Percentiles rank a stretch among this genome's conserved stretches.
phyloP scores from a whole-genome alignment of 2,888 invertebrate species.

The Tryphoninae sp. region DNA sequence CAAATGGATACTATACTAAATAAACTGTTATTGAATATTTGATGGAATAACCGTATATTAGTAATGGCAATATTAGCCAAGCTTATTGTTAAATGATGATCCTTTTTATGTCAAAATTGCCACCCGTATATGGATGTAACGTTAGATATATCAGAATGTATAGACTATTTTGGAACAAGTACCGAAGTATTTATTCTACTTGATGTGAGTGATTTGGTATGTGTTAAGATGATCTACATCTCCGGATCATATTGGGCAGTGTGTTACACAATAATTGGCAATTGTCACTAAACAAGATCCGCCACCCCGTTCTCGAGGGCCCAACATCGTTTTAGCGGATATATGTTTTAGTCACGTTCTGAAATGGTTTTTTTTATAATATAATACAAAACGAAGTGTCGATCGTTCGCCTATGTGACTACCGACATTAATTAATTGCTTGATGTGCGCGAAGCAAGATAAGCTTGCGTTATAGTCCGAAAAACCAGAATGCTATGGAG shows the following conservation, averaged over 20 bases:
- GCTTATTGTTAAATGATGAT: no score
- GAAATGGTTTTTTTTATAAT: slow-evolving; percentile 33
- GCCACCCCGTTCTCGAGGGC: slow-evolving; percentile 11
- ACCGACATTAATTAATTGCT: background rate
- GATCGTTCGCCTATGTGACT: slow-evolving; percentile 2
- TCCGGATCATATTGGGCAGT: background rate
- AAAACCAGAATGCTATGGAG: slow-evolving; percentile 7
- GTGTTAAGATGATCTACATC: background rate
- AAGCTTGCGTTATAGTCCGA: slow-evolving; percentile 10
- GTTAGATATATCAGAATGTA: no score
- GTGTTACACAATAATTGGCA: slow-evolving; percentile 22
- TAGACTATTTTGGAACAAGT: no score
- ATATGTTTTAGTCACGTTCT: background rate
- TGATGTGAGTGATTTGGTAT: background rate
- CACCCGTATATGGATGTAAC: no score
- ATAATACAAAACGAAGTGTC: slow-evolving; percentile 8
- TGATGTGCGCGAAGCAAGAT: background rate
- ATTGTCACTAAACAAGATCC: slow-evolving; percentile 17
- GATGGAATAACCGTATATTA: no score
- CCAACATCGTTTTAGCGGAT: background rate
- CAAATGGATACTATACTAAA: no score
- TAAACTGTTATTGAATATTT: no score
- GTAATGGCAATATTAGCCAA: no score
- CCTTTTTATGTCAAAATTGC: no score
- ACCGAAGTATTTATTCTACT: background rate